These are phyloP conservation scores for Aspidiotus destructor DNA, from an alignment of 2,888 invertebrate species.

Conservation along the genomic window DNA sequence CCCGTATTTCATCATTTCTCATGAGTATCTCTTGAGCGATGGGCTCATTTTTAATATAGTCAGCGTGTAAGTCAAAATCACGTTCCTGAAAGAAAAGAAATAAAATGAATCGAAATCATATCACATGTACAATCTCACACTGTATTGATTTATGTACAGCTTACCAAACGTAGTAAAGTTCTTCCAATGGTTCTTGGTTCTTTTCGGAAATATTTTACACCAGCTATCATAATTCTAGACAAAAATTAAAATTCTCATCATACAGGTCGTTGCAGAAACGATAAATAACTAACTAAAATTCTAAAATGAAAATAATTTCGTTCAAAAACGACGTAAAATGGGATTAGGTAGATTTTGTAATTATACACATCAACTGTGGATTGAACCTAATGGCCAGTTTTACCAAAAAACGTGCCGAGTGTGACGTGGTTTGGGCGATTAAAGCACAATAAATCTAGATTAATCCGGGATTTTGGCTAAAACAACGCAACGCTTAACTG, in stretches of 20 bases:
- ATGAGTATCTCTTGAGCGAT: constrained; percentile 69
- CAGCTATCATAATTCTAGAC: constrained; percentile 73
- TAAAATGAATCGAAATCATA: constrained; percentile 9
- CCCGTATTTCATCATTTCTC: constrained; percentile 56
- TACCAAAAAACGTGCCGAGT: too few species aligned
- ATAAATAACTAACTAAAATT: too few species aligned
- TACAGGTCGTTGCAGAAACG: too few species aligned
- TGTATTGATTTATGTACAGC: constrained; percentile 36
- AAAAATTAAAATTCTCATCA: not conserved
- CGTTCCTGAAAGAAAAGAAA: constrained; percentile 52
- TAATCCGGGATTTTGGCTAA: too few species aligned
- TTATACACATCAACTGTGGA: too few species aligned
- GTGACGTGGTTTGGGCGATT: too few species aligned
- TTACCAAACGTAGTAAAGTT: constrained; percentile 70
- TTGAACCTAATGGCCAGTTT: too few species aligned
- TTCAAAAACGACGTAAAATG: not conserved
- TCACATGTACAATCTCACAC: not conserved
- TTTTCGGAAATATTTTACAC: constrained; percentile 82
- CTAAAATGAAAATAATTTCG: not conserved
- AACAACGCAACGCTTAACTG: too few species aligned
- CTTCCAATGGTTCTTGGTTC: constrained; percentile 81
- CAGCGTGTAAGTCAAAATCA: constrained; percentile 88
- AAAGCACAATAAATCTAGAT: too few species aligned
- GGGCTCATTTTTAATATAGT: constrained; percentile 79
- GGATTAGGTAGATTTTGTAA: not conserved